Conservation (phyloP, 2,113 vertebrate species). For the Heteronetta atricapilla region DNA sequence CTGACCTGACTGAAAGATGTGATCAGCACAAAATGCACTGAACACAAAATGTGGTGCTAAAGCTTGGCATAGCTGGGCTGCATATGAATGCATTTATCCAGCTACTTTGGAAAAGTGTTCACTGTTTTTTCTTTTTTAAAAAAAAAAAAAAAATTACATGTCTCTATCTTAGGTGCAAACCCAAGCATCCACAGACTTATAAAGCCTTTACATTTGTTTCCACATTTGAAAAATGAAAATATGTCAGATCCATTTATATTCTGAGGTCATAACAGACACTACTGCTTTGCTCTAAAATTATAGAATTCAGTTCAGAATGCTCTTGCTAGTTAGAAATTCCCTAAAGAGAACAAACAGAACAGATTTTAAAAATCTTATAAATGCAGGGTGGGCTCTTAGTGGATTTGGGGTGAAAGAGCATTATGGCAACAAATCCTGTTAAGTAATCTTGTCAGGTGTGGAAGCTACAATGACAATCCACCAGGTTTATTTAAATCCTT, state of each 20-base stretch:
- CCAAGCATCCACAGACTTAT: background rate
- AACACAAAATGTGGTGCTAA: background rate
- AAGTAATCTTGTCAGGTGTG: background rate
- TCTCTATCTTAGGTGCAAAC: background rate
- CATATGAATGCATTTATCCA: background rate
- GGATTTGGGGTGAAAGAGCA: background rate
- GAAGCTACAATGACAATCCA: background rate
- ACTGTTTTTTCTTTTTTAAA: background rate
- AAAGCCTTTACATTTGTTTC: background rate
- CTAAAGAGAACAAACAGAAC: background rate
- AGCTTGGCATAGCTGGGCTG: background rate
- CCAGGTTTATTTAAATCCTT: background rate
- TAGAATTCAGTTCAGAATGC: background rate
- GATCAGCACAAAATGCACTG: slow-evolving; percentile 13
- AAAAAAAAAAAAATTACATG: too few species aligned
- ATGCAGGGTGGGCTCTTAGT: background rate
- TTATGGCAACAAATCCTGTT: background rate
- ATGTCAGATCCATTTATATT: background rate
- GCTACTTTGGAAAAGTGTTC: background rate
- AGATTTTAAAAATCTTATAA: background rate
- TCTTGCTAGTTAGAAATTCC: background rate
- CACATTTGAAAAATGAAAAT: background rate
- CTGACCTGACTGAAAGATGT: slow-evolving; percentile 54
- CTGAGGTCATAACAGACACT: background rate
- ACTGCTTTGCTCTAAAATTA: background rate